These are phyloP conservation scores for Agrilus biguttatus DNA, from an alignment of 2,888 invertebrate genomes.

Conservation along the genomic window DNA sequence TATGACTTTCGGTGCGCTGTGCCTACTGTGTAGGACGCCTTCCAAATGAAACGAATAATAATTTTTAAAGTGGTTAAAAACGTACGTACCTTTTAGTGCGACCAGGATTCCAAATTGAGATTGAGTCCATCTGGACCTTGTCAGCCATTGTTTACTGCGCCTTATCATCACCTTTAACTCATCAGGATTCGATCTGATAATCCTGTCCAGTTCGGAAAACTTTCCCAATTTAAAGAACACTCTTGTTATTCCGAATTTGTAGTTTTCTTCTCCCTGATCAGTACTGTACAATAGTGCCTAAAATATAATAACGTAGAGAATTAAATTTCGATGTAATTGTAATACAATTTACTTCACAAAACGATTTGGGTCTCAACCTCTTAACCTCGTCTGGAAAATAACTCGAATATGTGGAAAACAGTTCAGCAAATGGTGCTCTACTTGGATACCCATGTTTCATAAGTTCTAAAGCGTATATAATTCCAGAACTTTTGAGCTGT, in stretches of 20 bases:
- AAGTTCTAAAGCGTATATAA: slow-evolving; percentile 84
- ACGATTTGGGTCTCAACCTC: slow-evolving; percentile 68
- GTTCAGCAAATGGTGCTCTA: slow-evolving; percentile 75
- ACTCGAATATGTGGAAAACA: slow-evolving; percentile 78
- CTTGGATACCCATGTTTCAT: slow-evolving; percentile 98
- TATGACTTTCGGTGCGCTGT: no score
- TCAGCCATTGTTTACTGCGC: slow-evolving; percentile 82
- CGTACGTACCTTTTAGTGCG: slow-evolving; percentile 87
- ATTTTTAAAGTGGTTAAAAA: slow-evolving; percentile 8
- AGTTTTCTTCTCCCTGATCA: slow-evolving; percentile 83
- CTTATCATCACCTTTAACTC: slow-evolving; percentile 72
- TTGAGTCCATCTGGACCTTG: slow-evolving; percentile 86
- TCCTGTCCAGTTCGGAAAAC: slow-evolving; percentile 93
- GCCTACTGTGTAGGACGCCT: no score
- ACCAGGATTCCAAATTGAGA: slow-evolving; percentile 83
- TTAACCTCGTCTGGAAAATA: slow-evolving; percentile 76
- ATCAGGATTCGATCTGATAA: slow-evolving; percentile 93
- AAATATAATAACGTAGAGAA: slow-evolving; percentile 9
- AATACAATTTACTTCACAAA: slow-evolving; percentile 64
- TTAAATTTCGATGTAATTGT: neutral
- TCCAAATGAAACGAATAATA: no score
- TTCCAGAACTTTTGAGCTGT: slow-evolving; percentile 93
- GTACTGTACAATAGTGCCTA: slow-evolving; percentile 88
- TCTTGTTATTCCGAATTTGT: slow-evolving; percentile 91
- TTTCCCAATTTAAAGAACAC: slow-evolving; percentile 98